A percentile compares a stretch with the other conserved stretches of the same genome.
Conservation (phyloP, 2,888 invertebrate species). For the Rugalucina vietnamica region DNA sequence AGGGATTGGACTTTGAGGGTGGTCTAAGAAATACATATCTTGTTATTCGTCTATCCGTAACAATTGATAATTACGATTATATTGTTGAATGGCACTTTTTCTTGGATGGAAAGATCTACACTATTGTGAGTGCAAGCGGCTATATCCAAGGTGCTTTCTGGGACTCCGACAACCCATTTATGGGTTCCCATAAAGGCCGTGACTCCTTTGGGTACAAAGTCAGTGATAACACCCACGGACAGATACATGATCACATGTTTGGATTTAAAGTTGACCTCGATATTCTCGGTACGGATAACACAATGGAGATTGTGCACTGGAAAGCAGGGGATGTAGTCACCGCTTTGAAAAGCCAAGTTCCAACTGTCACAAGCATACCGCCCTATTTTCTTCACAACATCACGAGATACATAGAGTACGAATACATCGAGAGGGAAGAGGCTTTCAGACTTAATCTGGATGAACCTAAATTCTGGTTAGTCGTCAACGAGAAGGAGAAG, state of each 20-base stretch:
- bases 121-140: constrained; percentile 56
- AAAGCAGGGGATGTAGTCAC: constrained; percentile 62
- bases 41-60: constrained; percentile 53
- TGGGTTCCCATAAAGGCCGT: constrained; percentile 52
- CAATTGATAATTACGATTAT: constrained; percentile 68
- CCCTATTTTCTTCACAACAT: constrained; percentile 65
- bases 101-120: constrained; percentile 61
- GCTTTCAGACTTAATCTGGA: constrained; percentile 56
- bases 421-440: constrained; percentile 57
- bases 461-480: constrained; percentile 64
- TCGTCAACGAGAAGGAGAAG: constrained; percentile 63
- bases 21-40: constrained; percentile 61
- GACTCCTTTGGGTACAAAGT: constrained; percentile 62
- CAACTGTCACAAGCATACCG: constrained; percentile 39
- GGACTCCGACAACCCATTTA: constrained; percentile 61
- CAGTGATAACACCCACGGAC: constrained; percentile 50
- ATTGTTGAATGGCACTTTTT: constrained; percentile 65
- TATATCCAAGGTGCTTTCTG: constrained; percentile 62
- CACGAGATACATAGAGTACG: constrained; percentile 66
- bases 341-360: constrained; percentile 54
- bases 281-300: constrained; percentile 61
- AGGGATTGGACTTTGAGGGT: constrained; percentile 58
- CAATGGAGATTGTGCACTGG: constrained; percentile 67
- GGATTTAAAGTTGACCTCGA: constrained; percentile 72
- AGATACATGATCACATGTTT: constrained; percentile 71